A percentile compares a stretch with the other conserved stretches of the same genome.
These are phyloP conservation scores for Mesitornis unicolor DNA, from an alignment of 2,113 vertebrate genomes.

Conservation along the genomic window DNA sequence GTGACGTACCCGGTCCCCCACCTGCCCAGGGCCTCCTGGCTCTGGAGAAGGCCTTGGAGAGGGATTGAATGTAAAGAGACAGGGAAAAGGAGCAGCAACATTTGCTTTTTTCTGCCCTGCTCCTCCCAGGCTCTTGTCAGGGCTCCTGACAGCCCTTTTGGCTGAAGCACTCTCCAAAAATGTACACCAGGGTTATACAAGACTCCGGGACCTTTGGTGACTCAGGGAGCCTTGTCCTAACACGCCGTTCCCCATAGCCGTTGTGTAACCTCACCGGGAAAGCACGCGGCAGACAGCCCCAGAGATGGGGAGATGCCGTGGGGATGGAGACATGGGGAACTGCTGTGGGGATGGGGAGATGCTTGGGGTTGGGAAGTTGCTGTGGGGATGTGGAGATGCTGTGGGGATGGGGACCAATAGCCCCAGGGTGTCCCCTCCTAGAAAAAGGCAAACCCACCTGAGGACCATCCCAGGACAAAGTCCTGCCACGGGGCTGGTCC, in stretches of 20 bases:
- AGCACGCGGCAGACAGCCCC: not conserved
- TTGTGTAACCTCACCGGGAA: constrained; percentile 18
- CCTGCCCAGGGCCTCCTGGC: not conserved
- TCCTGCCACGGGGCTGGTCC: accelerated
- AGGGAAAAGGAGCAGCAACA: not conserved
- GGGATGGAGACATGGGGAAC: not conserved
- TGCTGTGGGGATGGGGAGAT: not conserved
- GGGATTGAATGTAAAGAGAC: not conserved
- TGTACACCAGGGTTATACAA: constrained; percentile 30
- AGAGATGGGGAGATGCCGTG: not conserved
- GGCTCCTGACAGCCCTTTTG: constrained; percentile 37
- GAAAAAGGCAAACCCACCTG: not conserved
- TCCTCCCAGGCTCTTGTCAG: constrained; percentile 19
- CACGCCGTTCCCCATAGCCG: not conserved
- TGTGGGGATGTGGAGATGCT: not conserved
- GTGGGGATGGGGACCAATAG: not conserved
- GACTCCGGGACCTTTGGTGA: constrained; percentile 18
- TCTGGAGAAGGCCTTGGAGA: not conserved
- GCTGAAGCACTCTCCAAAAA: constrained; percentile 25
- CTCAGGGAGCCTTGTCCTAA: constrained; percentile 12
- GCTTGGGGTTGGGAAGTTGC: not conserved
- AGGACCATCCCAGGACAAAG: not conserved
- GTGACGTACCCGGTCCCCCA: not conserved
- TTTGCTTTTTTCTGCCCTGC: not conserved
- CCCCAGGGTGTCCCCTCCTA: not conserved